These are phyloP conservation scores for Mareca strepera DNA, from an alignment of 2,797 vertebrate genomes.

Conservation along the genomic window DNA sequence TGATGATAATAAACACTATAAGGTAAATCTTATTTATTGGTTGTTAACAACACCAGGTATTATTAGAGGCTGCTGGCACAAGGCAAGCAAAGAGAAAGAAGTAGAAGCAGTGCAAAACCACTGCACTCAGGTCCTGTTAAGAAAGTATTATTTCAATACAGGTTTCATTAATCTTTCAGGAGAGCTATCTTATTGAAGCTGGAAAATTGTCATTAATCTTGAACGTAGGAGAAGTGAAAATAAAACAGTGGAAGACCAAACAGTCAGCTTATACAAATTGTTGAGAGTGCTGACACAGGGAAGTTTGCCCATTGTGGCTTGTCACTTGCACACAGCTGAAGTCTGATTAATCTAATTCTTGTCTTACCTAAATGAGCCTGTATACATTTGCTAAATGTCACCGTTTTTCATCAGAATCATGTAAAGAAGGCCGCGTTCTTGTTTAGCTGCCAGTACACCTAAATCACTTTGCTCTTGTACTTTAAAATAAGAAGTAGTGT, in stretches of 20 bases:
- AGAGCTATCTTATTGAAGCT: neutral
- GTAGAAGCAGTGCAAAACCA: neutral
- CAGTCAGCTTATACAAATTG: neutral
- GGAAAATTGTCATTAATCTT: slow-evolving; percentile 33
- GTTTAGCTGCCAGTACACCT: neutral
- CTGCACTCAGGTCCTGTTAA: neutral
- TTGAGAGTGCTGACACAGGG: slow-evolving; percentile 20
- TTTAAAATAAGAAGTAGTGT: neutral
- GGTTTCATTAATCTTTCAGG: neutral
- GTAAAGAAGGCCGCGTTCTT: neutral
- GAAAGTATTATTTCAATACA: neutral
- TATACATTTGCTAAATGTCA: neutral
- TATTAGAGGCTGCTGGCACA: neutral
- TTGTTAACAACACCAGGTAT: neutral
- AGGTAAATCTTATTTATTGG: neutral
- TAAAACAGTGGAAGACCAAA: neutral
- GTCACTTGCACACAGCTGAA: neutral
- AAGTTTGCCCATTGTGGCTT: slow-evolving; percentile 5
- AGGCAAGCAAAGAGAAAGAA: neutral
- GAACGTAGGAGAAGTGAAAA: slow-evolving; percentile 15
- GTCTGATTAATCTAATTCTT: neutral
- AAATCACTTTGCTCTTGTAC: neutral
- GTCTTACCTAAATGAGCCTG: neutral
- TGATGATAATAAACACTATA: neutral
- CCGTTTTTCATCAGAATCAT: neutral